These are phyloP conservation scores for Paralinhomoeus sp. DNA, from an alignment of 2,888 invertebrate genomes.

Conservation along the genomic window DNA sequence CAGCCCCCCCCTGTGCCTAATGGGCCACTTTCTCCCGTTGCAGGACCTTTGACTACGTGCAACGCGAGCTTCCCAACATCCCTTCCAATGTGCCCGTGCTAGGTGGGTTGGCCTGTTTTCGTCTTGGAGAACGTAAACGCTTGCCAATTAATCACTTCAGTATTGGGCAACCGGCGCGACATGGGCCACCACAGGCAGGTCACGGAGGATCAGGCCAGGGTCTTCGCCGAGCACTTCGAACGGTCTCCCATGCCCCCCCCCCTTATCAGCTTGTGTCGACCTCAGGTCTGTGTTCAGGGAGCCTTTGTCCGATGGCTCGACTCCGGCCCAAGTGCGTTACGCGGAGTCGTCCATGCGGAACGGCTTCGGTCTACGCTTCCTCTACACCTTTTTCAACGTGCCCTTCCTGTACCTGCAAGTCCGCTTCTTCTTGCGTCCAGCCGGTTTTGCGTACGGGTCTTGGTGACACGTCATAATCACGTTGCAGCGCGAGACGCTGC, in stretches of 20 bases:
- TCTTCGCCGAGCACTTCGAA: constrained; percentile 41
- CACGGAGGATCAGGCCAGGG: constrained; percentile 44
- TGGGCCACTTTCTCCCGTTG: constrained; percentile 8
- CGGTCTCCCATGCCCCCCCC: constrained; percentile 37
- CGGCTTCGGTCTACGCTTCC: constrained; percentile 67
- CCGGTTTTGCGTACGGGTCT: not conserved
- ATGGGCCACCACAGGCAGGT: constrained; percentile 85
- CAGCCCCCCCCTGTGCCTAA: no score
- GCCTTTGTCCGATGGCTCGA: no score
- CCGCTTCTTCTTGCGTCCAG: not conserved
- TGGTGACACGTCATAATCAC: not conserved
- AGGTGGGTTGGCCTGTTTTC: no score
- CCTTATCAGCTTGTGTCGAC: no score
- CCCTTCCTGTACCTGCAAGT: constrained; percentile 45
- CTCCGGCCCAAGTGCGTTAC: no score
- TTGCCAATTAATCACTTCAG: no score
- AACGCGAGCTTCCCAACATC: constrained; percentile 57
- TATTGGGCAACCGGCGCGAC: constrained; percentile 79
- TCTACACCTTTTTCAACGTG: constrained; percentile 81
- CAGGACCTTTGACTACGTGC: constrained; percentile 82
- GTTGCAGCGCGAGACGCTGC: constrained; percentile 43
- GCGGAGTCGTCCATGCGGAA: constrained; percentile 83
- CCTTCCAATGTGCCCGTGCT: constrained; percentile 41
- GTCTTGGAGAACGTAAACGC: no score
- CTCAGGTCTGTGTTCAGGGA: no score